Base-by-base conservation (phyloP, 2,113 vertebrate species). In the Muntiacus muntjak region DNA sequence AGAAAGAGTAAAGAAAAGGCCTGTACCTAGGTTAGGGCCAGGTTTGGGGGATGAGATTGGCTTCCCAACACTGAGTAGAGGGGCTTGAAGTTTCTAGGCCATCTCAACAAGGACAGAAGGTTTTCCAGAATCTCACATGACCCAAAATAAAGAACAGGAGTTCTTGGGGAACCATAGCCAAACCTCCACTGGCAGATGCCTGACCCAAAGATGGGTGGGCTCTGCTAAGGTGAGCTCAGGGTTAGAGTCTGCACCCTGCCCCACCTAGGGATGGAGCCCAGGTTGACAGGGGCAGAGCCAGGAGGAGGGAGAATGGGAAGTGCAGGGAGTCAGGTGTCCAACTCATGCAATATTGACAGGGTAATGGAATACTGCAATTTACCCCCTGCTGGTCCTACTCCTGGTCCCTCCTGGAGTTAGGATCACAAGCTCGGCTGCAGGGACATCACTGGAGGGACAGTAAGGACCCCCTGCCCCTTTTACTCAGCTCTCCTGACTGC, bases 351-450 rank as follows among this genome's bases (percentile, higher is more conserved):
- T 97, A 98, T 98, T 97, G 45, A 98, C 97, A 60, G 91, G 28
- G 98, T 97, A 98, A 98, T 94, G 98, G 98, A 97, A 98, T 94
- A 97, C 93, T 83, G 89, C 45, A 33, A 71, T 45, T 86, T 78
- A 95, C 64, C 87, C 79, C 86, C n/a, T 76, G 26, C 93, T 16
- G 52, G 40, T 92, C 98, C 95, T 95, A 84, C 93, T 93, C 87
- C 40, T 60, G 45, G 91, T 97, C 91, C 95, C 89, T 97, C 85
- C 79, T 95, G 91, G 89, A 45, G 89, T 40, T 16, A 58, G 92
- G 54, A 98, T 60, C 74, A 57, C 57, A 52, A 90, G 91, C 88
- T 97, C 12, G 0, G 93, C 98, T 90, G 71, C 94, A 19, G 96
- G 92, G 91, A 90, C 81, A 97, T 91, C 95, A 78, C 95, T 62